These are phyloP conservation scores for Ectropis crepuscularia DNA, from an alignment of 2,888 invertebrate genomes.

Conservation along the genomic window DNA sequence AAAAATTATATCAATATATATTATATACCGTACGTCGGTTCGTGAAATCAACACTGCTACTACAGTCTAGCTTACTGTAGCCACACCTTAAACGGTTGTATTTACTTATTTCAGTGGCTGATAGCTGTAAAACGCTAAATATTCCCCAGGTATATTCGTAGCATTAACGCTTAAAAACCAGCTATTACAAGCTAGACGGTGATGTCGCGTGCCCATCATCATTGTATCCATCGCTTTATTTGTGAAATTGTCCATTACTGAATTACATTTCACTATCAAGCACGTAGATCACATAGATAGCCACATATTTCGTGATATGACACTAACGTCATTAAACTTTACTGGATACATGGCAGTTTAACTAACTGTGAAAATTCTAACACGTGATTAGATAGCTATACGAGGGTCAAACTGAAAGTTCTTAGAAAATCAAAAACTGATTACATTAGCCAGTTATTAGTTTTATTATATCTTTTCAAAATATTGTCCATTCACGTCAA, in stretches of 20 bases:
- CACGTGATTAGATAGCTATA: too few species aligned
- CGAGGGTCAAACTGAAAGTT: too few species aligned
- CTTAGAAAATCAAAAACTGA: too few species aligned
- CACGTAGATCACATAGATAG: conserved; percentile 58
- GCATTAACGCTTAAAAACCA: conserved; percentile 14
- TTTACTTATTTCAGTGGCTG: neutral
- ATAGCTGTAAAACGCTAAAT: conserved; percentile 4
- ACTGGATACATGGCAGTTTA: conserved; percentile 25
- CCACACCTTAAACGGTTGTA: neutral
- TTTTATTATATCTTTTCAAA: too few species aligned
- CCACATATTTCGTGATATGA: conserved; percentile 35
- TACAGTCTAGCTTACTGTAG: too few species aligned
- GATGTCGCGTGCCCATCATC: conserved; percentile 63
- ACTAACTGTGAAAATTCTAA: conserved; percentile 40
- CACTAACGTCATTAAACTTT: conserved; percentile 45
- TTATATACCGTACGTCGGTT: too few species aligned
- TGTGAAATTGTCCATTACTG: conserved; percentile 61
- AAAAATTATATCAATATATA: too few species aligned
- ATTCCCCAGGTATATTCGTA: conserved; percentile 4
- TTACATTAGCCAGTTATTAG: too few species aligned
- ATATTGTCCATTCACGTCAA: too few species aligned
- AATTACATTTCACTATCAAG: conserved; percentile 61
- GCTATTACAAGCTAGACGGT: conserved; percentile 34
- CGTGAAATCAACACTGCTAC: too few species aligned
- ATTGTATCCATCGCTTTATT: conserved; percentile 53